Evolutionary conservation across 2,888 invertebrate genomes (phyloP).

Genomic region (Mesochorus sp.): DNA sequence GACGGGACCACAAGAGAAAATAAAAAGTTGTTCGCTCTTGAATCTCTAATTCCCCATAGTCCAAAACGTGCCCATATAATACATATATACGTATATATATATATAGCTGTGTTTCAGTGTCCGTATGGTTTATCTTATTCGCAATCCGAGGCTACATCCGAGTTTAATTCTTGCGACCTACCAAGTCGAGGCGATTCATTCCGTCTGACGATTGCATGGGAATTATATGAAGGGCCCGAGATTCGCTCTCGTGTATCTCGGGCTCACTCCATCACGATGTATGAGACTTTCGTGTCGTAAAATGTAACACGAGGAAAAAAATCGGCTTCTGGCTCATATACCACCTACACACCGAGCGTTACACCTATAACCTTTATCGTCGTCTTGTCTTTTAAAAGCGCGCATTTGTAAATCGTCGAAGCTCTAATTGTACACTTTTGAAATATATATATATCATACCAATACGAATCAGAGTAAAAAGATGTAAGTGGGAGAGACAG

Average conservation of each 20-base stretch:
- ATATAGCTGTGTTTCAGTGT: not conserved
- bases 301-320: conserved; percentile 13
- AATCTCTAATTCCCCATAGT: conserved; percentile 40
- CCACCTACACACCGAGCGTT: not conserved
- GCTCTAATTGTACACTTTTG: conserved; percentile 42
- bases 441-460: conserved; percentile 42
- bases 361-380: not conserved
- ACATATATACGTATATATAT: not conserved
- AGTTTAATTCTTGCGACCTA: conserved; percentile 23
- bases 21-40: conserved; percentile 27
- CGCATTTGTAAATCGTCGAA: conserved; percentile 24
- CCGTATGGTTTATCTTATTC: conserved; percentile 9
- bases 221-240: conserved; percentile 20
- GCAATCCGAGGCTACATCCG: not conserved
- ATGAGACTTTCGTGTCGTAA: conserved; percentile 9
- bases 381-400: conserved; percentile 2
- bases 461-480: not conserved
- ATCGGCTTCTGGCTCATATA: not conserved
- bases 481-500: too few species aligned
- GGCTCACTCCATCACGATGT: not conserved
- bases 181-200: conserved; percentile 17
- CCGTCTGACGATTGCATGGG: conserved; percentile 1
- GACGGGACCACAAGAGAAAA: not conserved
- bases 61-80: too few species aligned
- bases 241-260: not conserved